These are phyloP conservation scores for Peribatodes rhomboidaria DNA, from an alignment of 2,888 invertebrate genomes.

Conservation along the genomic window DNA sequence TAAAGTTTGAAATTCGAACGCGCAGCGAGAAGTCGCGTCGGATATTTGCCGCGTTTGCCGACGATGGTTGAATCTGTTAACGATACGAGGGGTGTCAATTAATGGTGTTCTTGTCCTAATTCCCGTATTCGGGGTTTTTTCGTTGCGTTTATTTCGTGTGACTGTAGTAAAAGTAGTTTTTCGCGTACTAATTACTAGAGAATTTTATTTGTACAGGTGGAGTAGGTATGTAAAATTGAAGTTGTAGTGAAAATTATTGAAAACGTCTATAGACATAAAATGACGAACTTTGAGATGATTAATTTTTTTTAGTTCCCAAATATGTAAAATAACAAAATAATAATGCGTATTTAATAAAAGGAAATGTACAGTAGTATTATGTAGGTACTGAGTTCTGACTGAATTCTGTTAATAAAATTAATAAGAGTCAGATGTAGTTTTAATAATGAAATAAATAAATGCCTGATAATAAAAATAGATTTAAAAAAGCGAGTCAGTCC, in stretches of 20 bases:
- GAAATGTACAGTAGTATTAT: no score
- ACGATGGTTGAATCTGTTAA: constrained; percentile 35
- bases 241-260: neutral
- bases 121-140: constrained; percentile 23
- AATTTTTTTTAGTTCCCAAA: no score
- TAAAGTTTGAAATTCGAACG: constrained; percentile 48
- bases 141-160: neutral
- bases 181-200: neutral
- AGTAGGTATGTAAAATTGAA: neutral
- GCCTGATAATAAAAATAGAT: no score
- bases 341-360: no score
- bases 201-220: neutral
- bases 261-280: no score
- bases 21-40: constrained; percentile 48
- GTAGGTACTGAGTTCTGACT: no score
- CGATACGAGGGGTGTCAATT: constrained; percentile 57
- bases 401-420: no score
- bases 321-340: no score
- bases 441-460: no score
- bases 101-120: constrained; percentile 55
- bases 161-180: neutral
- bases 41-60: constrained; percentile 46
- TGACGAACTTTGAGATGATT: no score
- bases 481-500: no score
- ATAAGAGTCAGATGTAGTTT: no score